A percentile compares a stretch with the other conserved stretches of the same genome.
Evolutionary conservation across 92 coral and sea anemone genomes (phyloP).

Genomic region (Pocillopora meandrina): DNA sequence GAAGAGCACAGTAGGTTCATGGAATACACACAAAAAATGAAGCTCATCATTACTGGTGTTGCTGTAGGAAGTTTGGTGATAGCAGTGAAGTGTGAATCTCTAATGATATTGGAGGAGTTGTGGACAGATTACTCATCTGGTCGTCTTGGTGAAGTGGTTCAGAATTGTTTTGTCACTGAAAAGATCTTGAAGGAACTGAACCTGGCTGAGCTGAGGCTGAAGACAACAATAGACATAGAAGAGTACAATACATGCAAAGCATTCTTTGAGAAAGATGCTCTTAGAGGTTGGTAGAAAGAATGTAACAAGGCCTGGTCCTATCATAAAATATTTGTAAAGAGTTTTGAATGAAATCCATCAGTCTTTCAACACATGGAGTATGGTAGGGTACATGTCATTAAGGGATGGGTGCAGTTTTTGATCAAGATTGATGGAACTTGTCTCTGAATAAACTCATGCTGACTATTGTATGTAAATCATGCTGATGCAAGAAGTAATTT

Average conservation of each 20-base stretch:
- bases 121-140: neutral
- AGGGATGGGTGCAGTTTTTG: too few species aligned
- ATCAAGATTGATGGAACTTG: too few species aligned
- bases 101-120: neutral
- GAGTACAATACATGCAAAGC: neutral
- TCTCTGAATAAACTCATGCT: too few species aligned
- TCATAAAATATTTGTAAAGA: too few species aligned
- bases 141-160: neutral
- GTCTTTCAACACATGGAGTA: too few species aligned
- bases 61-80: neutral
- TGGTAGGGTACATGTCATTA: too few species aligned
- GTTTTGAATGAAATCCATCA: too few species aligned
- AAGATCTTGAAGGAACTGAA: neutral
- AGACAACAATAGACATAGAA: neutral
- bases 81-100: neutral
- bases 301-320: neutral
- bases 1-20: neutral
- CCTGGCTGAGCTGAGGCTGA: neutral
- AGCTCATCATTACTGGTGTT: neutral
- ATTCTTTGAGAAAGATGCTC: neutral
- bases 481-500: too few species aligned
- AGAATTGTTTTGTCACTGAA: neutral
- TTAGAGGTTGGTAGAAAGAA: neutral
- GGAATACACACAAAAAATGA: neutral
- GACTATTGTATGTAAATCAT: too few species aligned